Evolutionary conservation across 2,113 vertebrate genomes (phyloP).

Genomic region (Osmerus mordax): DNA sequence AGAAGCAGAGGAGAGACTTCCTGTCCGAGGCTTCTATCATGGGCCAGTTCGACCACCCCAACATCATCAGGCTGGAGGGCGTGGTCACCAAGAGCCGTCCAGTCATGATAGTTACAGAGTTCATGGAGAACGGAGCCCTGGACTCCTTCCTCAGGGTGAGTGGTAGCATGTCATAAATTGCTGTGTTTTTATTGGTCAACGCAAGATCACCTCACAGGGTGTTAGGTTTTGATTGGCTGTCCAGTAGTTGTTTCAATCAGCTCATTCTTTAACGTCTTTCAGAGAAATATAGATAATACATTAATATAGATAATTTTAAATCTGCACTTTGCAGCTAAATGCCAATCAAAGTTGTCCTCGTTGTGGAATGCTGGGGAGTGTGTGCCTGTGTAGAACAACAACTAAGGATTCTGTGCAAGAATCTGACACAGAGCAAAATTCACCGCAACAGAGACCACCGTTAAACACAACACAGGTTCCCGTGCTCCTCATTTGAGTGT

Average conservation of each 20-base stretch:
- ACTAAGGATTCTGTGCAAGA: no score
- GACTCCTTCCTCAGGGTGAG: slow-evolving; percentile 96
- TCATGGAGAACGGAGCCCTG: slow-evolving; percentile 97
- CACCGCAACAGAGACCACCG: no score
- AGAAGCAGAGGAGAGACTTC: slow-evolving; percentile 96
- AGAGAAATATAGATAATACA: no score
- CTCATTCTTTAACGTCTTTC: no score
- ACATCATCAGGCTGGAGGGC: slow-evolving; percentile 94
- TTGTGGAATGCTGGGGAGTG: neutral
- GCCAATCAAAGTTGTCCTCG: no score
- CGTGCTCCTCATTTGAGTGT: neutral
- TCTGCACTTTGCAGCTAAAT: no score
- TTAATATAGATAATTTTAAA: neutral
- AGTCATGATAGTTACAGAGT: slow-evolving; percentile 98
- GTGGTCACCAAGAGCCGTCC: slow-evolving; percentile 98
- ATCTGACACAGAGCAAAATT: no score
- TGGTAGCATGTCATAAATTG: neutral
- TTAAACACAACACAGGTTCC: neutral
- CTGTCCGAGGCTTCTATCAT: slow-evolving; percentile 97
- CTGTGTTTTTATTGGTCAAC: neutral
- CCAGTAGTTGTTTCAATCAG: no score
- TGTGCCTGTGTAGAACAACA: neutral
- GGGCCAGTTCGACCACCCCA: slow-evolving; percentile 98
- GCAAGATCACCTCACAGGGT: neutral
- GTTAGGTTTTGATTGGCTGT: neutral